Base-by-base conservation (phyloP, 2,113 vertebrate species). In the Coreoperca whiteheadi region DNA sequence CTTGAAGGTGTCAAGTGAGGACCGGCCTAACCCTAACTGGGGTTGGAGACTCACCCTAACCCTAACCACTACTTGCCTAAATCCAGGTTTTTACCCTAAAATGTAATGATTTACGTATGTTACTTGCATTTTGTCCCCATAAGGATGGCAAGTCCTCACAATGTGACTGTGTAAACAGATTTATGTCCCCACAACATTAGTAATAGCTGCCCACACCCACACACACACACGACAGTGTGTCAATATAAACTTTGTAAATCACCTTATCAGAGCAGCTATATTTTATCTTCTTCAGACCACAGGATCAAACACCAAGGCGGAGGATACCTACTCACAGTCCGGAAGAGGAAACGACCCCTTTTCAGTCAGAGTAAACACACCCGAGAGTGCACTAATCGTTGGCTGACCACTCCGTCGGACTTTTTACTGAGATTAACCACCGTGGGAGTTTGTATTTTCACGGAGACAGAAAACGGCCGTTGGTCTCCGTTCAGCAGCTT, bases 221-320 rank as follows among this genome's bases (percentile, higher is more conserved):
- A 3, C 25, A 15, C 67, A 70, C 28, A 69, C 53, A 34, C 7
- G 2, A 2, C n/a, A 9, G 4, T 48, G 8, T 20, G 39, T 6
- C 6, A 63, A 51, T 4, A 67, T 3, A 51, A 64, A 76, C 41
- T 56, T n/a, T 71, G 2, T 54, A 21, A 57, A 0, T 77, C 66
- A 79, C 60, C 78, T 85, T 72, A 37, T 74, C 30, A 37, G 16
- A 30, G 18, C 8, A 4, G n/a, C 20, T 67, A 14, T 39, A 8
- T 12, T 46, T 71, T 8, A 68, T 69, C 18, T 51, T 28, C n/a
- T 54, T 39, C 53, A 50, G 3, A 72, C 57, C 66, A 39, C 70
- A 64, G 16, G 50, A 72, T 11, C 20, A 56, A 51, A 37, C 46
- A 68, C 1, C 43, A 39, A 60, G 65, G 57, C 65, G 72, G 72